Conservation (phyloP, 2,797 vertebrate species). For the Clarias platycephalus region DNA sequence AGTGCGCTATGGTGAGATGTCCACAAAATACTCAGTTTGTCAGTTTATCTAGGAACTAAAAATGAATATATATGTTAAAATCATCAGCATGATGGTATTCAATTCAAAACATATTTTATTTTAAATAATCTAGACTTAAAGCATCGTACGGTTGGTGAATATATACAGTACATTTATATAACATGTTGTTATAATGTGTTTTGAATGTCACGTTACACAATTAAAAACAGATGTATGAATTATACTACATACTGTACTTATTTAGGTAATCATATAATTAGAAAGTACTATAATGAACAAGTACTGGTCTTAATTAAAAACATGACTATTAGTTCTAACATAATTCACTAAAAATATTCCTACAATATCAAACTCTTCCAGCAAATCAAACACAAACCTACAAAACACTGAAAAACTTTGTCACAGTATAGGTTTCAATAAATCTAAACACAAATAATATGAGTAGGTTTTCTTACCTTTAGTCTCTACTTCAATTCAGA, state of each 20-base stretch:
- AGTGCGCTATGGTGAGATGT: constrained; percentile 60
- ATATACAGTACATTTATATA: too few relatives aligned
- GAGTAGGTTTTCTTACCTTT: constrained; percentile 67
- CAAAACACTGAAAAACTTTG: background rate
- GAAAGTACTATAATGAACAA: background rate
- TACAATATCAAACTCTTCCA: background rate
- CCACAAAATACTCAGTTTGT: constrained; percentile 48
- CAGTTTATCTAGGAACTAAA: constrained; percentile 62
- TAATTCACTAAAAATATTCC: background rate
- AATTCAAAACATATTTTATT: background rate
- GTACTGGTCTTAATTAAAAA: background rate
- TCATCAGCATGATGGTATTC: background rate
- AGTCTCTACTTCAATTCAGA: constrained; percentile 64
- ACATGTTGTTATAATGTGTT: background rate
- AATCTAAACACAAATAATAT: background rate
- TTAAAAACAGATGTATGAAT: background rate
- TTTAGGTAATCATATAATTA: background rate
- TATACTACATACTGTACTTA: background rate
- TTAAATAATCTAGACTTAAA: background rate
- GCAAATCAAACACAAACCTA: background rate
- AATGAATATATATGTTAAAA: constrained; percentile 11
- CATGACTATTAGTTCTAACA: background rate
- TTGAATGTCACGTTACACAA: background rate
- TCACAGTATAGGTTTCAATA: background rate
- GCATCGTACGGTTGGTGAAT: background rate